Evolutionary conservation across 2,113 vertebrate genomes (phyloP).

Genomic region (Sapajus apella): DNA sequence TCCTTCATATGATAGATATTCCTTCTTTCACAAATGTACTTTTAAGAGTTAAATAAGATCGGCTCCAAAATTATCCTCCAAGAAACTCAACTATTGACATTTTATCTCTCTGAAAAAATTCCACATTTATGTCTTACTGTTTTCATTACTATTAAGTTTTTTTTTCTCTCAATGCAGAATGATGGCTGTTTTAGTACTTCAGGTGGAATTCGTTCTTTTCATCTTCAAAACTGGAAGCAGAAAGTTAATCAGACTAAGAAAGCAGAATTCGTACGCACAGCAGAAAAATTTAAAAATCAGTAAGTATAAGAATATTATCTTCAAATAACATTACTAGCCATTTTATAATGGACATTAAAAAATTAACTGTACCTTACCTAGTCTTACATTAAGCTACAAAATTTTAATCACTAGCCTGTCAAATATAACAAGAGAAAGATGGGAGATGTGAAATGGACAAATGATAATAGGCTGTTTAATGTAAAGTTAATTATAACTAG

Average conservation of each 20-base stretch:
- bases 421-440: neutral
- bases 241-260: constrained; percentile 81
- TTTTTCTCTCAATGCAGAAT: constrained; percentile 77
- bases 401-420: neutral
- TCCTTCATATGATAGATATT: neutral
- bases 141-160: constrained; percentile 16
- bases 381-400: neutral
- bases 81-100: neutral
- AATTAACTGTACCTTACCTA: neutral
- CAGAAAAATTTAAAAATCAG: constrained; percentile 88
- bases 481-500: constrained; percentile 1
- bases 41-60: neutral
- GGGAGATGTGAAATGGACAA: neutral
- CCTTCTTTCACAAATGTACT: neutral
- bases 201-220: constrained; percentile 68
- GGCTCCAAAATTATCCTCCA: neutral
- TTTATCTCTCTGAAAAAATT: neutral
- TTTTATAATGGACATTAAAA: constrained; percentile 9
- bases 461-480: neutral
- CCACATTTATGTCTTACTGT: neutral
- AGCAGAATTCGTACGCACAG: constrained; percentile 87
- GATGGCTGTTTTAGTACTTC: constrained; percentile 73
- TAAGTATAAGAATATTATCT: constrained; percentile 80
- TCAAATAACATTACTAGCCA: neutral
- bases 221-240: constrained; percentile 78